Percentiles rank a stretch among this genome's conserved stretches.
Conservation (phyloP, 2,797 vertebrate genomes). For the Epinephelus coioides region DNA sequence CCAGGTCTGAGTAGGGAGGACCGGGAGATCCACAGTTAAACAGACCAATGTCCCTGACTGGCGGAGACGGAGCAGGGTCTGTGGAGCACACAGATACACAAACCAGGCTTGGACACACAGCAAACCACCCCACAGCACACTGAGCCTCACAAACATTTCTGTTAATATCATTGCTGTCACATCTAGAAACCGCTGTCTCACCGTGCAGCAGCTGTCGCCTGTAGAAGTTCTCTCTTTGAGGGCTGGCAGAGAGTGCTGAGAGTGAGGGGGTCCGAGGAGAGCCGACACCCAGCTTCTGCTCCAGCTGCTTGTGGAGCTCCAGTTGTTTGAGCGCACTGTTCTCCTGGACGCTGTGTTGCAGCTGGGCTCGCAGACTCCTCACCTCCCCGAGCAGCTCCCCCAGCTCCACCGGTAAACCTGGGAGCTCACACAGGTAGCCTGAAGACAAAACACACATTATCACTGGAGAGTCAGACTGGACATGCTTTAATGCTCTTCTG, state of each 20-base stretch:
- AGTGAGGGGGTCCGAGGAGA: slow-evolving; percentile 73
- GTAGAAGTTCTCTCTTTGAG: slow-evolving; percentile 84
- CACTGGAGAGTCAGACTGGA: not conserved
- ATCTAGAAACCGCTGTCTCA: slow-evolving; percentile 43
- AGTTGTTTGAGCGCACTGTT: slow-evolving; percentile 87
- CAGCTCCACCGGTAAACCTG: slow-evolving; percentile 81
- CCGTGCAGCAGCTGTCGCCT: slow-evolving; percentile 86
- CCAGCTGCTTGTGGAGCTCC: slow-evolving; percentile 90
- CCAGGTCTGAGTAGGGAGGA: slow-evolving; percentile 84
- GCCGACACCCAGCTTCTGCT: slow-evolving; percentile 83
- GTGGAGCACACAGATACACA: slow-evolving; percentile 74
- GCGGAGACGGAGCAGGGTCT: slow-evolving; percentile 93
- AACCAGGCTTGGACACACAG: slow-evolving; percentile 59
- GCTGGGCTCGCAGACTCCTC: slow-evolving; percentile 86
- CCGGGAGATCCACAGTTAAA: slow-evolving; percentile 86
- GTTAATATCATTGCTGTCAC: not conserved
- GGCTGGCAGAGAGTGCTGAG: slow-evolving; percentile 80
- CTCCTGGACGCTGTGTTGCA: slow-evolving; percentile 89
- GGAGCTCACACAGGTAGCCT: slow-evolving; percentile 83
- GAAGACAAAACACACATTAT: slow-evolving; percentile 17
- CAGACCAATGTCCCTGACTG: slow-evolving; percentile 92
- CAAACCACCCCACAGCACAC: slow-evolving; percentile 59
- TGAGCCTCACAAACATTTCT: slow-evolving; percentile 17
- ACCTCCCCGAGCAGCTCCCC: slow-evolving; percentile 88
- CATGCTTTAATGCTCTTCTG: not conserved